Base-by-base conservation (phyloP, 1,140 invertebrate species). In the Tenebrio molitor region DNA sequence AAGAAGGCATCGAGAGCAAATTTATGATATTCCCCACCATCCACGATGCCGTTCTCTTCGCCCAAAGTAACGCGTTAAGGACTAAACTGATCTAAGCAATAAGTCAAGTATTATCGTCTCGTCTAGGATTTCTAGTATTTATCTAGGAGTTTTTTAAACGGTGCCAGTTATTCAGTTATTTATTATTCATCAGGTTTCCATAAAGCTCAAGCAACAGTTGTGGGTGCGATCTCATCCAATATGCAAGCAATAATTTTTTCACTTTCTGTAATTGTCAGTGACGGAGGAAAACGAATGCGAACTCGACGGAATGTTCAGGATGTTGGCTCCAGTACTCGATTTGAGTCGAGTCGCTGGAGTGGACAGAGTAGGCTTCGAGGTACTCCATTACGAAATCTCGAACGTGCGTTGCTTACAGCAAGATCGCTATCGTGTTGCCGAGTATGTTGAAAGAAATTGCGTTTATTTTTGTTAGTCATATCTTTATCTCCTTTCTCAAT, bases 41-140 rank as follows among this genome's bases (percentile, higher is more conserved):
- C 0, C 89, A 91, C 74, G 91, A 93, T 77, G 91, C 91, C 0
- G 90, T 91, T 0, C 85, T 90, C 14, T 91, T 84, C 77, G 87
- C 88, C 71, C 78, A 78, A 74, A 36, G 50, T 19, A 70, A 44
- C 33, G 14, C 74, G 23, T 29, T 58, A 58, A 58, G 50, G 50
- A 65, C 39, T 65, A 65, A 65, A 65, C 29, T 39, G 25, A 15
- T 25, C 21, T 39, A 39, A 29, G 23, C 19, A 29, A 62, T 33
- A 65, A 65, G 34, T 65, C 14, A 58, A 25, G 23, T 29, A 14
- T 58, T 58, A 58, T 50, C 3, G 25, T 58, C 19, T 58, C 19
- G 50, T 58, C n/a, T 58, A 58, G 16, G 7, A 33, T 50, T 17
- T 50, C 23, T 50, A 14, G 44, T 50, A 50, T 19, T 50, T 50